Percentiles rank a stretch among this genome's conserved stretches.
These are phyloP conservation scores for Limnodromus scolopaceus DNA, from an alignment of 2,797 vertebrate species.

Conservation along the genomic window DNA sequence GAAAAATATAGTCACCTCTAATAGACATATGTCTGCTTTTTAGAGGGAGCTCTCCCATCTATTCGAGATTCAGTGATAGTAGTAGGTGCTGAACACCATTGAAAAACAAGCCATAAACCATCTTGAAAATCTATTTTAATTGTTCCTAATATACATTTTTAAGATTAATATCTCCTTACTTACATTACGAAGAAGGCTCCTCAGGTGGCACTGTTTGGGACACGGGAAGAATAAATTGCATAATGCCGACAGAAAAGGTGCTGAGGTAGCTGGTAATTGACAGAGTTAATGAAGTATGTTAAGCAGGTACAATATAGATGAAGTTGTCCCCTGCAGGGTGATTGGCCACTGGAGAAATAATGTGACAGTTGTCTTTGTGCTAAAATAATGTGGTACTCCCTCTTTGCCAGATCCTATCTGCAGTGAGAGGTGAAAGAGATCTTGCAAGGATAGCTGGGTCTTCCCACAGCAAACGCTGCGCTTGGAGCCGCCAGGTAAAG, in stretches of 20 bases:
- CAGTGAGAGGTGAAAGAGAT: slow-evolving; percentile 41
- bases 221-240: slow-evolving; percentile 43
- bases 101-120: slow-evolving; percentile 33
- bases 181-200: background rate
- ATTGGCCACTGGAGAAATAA: slow-evolving; percentile 65
- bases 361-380: slow-evolving; percentile 60
- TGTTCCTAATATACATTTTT: slow-evolving; percentile 21
- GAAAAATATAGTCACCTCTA: background rate
- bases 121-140: slow-evolving; percentile 40
- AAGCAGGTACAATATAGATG: slow-evolving; percentile 65
- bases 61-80: background rate
- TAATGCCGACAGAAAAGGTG: slow-evolving; percentile 42
- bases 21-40: background rate
- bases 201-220: background rate
- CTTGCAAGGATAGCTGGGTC: slow-evolving; percentile 29
- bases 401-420: slow-evolving; percentile 60
- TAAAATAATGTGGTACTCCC: slow-evolving; percentile 55
- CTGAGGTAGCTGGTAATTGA: slow-evolving; percentile 59
- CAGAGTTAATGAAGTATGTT: slow-evolving; percentile 67
- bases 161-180: slow-evolving; percentile 22
- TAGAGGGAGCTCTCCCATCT: background rate
- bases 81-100: background rate
- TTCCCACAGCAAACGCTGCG: background rate
- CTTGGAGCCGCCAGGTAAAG: slow-evolving; percentile 7
- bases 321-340: slow-evolving; percentile 60